A percentile compares a stretch with the other conserved stretches of the same genome.
Evolutionary conservation across 2,797 vertebrate genomes (phyloP).

Genomic region (Odontamblyopus rebecca): DNA sequence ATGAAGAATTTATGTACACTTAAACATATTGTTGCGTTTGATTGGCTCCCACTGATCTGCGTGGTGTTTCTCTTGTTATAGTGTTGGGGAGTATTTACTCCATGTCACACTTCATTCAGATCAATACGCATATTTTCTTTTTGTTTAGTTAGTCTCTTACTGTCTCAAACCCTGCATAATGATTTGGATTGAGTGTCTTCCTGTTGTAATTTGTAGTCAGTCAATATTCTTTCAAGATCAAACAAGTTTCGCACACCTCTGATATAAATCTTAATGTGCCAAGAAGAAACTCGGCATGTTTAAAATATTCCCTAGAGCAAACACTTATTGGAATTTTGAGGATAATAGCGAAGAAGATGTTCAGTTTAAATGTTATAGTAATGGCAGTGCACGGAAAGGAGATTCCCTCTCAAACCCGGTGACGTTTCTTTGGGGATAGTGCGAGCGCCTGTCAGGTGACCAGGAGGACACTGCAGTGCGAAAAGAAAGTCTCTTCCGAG

Average conservation of each 20-base stretch:
- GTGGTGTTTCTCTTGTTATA: no score
- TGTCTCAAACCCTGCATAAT: not conserved
- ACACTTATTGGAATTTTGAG: not conserved
- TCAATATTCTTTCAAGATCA: not conserved
- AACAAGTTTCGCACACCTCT: not conserved
- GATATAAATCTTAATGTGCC: no score
- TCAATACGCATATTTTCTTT: no score
- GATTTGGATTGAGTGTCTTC: not conserved
- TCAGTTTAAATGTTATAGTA: not conserved
- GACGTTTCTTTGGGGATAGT: conserved; percentile 46
- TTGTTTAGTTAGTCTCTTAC: not conserved
- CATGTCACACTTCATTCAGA: no score
- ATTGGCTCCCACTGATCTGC: no score
- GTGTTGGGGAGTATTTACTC: no score
- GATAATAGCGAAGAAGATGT: not conserved
- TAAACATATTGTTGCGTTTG: no score
- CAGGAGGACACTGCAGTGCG: conserved; percentile 59
- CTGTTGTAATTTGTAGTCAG: not conserved
- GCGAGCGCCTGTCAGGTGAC: conserved; percentile 59
- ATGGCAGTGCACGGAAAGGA: not conserved
- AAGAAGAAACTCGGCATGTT: not conserved
- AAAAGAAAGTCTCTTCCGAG: conserved; percentile 45
- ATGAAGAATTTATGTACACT: not conserved
- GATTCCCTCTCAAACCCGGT: conserved; percentile 20
- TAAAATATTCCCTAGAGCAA: not conserved